Conservation (phyloP, 2,888 invertebrate genomes). For the Sarcophaga rosellei region DNA sequence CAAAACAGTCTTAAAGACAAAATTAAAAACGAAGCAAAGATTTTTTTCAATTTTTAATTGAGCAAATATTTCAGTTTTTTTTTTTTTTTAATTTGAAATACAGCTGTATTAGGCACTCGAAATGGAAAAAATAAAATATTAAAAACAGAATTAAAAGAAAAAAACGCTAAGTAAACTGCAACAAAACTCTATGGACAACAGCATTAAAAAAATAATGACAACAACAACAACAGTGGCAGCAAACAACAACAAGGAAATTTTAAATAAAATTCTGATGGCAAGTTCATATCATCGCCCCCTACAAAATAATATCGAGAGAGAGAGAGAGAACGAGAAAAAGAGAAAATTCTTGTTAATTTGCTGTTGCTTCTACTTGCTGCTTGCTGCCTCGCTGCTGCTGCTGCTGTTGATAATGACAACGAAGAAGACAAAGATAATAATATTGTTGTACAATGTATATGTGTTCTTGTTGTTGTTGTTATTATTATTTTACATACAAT, state of each 20-base stretch:
- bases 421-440: background rate
- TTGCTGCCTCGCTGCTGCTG: background rate
- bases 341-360: constrained; percentile 8
- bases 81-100: too few relatives aligned
- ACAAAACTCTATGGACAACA: background rate
- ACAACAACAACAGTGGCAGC: background rate
- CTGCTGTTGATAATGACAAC: background rate
- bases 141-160: background rate
- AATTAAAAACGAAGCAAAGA: too few relatives aligned
- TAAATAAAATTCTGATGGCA: background rate
- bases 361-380: constrained; percentile 35
- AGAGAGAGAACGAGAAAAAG: too few relatives aligned
- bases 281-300: background rate
- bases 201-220: background rate
- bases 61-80: too few relatives aligned
- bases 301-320: background rate
- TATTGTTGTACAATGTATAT: background rate
- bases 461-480: background rate
- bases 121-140: background rate
- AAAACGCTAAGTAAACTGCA: background rate
- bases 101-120: too few relatives aligned
- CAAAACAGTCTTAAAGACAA: too few relatives aligned
- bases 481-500: constrained; percentile 20
- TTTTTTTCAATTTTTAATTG: too few relatives aligned
- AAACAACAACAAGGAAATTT: too few relatives aligned